Percentiles rank a stretch among this genome's conserved stretches.
These are phyloP conservation scores for Tipula unca DNA, from an alignment of 2,888 invertebrate genomes.

Conservation along the genomic window DNA sequence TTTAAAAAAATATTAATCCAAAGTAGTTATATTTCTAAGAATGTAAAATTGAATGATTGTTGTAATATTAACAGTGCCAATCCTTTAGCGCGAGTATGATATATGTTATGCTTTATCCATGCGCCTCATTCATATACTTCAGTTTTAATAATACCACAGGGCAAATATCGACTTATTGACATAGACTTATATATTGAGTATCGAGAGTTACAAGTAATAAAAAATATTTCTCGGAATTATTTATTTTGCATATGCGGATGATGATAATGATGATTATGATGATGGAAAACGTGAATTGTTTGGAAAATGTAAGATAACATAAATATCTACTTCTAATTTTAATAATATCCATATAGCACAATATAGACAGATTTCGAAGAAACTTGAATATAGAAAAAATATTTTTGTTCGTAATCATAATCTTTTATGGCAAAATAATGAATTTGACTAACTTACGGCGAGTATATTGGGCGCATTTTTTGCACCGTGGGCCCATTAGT, in stretches of 20 bases:
- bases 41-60: too few species aligned
- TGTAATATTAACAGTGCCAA: too few species aligned
- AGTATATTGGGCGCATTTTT: too few species aligned
- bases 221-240: not conserved
- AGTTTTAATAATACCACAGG: not conserved
- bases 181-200: not conserved
- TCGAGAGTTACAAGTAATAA: not conserved
- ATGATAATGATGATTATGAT: not conserved
- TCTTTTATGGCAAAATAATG: not conserved
- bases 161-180: not conserved
- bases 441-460: too few species aligned
- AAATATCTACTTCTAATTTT: not conserved
- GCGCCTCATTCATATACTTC: not conserved
- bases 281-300: not conserved
- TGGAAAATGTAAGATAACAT: not conserved
- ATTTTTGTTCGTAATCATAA: not conserved
- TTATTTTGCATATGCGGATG: not conserved
- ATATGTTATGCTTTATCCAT: not conserved
- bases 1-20: too few species aligned
- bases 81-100: not conserved
- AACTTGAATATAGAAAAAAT: not conserved
- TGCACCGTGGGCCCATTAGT: too few species aligned
- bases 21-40: too few species aligned
- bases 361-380: not conserved
- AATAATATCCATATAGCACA: not conserved